Evolutionary conservation across 1,140 invertebrate genomes (phyloP).

Genomic region (Paralvinella palmiformis): DNA sequence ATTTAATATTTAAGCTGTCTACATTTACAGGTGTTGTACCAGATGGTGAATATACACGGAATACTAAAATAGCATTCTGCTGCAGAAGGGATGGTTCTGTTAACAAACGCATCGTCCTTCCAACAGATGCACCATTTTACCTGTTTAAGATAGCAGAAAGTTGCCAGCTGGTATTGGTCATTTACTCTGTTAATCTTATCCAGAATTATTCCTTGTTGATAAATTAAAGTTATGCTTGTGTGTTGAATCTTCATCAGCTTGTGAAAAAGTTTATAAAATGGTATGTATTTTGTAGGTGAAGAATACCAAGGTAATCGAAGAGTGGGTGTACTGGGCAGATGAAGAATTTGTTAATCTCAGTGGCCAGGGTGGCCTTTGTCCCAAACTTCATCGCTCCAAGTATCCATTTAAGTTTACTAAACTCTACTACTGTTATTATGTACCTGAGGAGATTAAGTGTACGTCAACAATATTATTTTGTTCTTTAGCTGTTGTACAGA

Average conservation of each 20-base stretch:
- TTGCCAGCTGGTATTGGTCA: conserved; percentile 38
- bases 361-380: conserved; percentile 18
- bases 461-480: too few relatives aligned
- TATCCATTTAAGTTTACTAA: conserved; percentile 27
- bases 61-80: conserved; percentile 33
- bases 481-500: too few relatives aligned
- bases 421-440: conserved; percentile 38
- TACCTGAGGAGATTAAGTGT: too few relatives aligned
- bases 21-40: conserved; percentile 21
- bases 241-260: too few relatives aligned
- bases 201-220: too few relatives aligned
- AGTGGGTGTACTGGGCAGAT: conserved; percentile 37
- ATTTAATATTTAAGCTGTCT: too few relatives aligned
- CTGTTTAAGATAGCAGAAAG: conserved; percentile 30
- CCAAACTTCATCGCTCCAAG: conserved; percentile 15
- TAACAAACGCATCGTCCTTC: conserved; percentile 26
- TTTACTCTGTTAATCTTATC: too few relatives aligned
- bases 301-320: conserved; percentile 30
- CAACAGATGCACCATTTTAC: conserved; percentile 32
- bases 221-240: too few relatives aligned
- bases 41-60: conserved; percentile 27
- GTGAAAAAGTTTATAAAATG: too few relatives aligned
- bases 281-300: conserved; percentile 20
- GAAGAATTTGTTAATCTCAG: conserved; percentile 21
- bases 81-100: conserved; percentile 31